Conservation (phyloP, 1,140 invertebrate species). For the Drosophila obscura region DNA sequence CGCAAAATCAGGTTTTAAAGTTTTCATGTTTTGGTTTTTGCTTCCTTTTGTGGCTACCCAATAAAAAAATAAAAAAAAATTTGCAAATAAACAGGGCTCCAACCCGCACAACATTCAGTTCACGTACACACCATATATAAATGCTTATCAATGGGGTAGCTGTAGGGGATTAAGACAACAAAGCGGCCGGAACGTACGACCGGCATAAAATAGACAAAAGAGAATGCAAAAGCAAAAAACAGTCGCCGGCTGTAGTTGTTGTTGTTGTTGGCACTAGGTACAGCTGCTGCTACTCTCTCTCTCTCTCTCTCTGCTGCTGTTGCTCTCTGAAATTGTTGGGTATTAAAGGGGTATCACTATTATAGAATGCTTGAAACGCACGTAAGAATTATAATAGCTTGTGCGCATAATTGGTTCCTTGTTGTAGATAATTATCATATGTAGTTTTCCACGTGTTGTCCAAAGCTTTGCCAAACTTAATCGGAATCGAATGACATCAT, state of each 20-base stretch:
- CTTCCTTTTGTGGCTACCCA: slow-evolving; percentile 4
- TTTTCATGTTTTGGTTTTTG: slow-evolving; percentile 14
- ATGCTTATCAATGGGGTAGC: slow-evolving; percentile 12
- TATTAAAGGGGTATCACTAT: too few species aligned
- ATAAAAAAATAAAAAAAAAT: slow-evolving; percentile 39
- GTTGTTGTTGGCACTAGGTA: slow-evolving; percentile 25
- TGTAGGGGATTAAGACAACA: slow-evolving; percentile 33
- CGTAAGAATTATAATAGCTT: too few species aligned
- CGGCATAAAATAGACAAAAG: slow-evolving; percentile 46
- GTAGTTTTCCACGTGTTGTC: too few species aligned
- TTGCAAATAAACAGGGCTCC: slow-evolving; percentile 18
- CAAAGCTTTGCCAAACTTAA: too few species aligned
- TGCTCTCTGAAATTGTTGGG: too few species aligned
- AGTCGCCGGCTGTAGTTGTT: slow-evolving; percentile 57
- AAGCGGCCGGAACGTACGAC: slow-evolving; percentile 13
- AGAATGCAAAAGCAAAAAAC: slow-evolving; percentile 25
- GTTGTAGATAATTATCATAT: too few species aligned
- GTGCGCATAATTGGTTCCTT: too few species aligned
- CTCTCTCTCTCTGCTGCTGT: background rate
- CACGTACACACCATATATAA: slow-evolving; percentile 45
- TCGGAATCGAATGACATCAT: background rate
- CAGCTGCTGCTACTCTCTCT: background rate
- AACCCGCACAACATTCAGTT: slow-evolving; percentile 24
- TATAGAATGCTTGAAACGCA: too few species aligned
- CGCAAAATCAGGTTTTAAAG: slow-evolving; percentile 39